Evolutionary conservation across 2,797 vertebrate species (phyloP), one percentile per base, ranked within the genome.

Genomic region (Mus minutoides): DNA sequence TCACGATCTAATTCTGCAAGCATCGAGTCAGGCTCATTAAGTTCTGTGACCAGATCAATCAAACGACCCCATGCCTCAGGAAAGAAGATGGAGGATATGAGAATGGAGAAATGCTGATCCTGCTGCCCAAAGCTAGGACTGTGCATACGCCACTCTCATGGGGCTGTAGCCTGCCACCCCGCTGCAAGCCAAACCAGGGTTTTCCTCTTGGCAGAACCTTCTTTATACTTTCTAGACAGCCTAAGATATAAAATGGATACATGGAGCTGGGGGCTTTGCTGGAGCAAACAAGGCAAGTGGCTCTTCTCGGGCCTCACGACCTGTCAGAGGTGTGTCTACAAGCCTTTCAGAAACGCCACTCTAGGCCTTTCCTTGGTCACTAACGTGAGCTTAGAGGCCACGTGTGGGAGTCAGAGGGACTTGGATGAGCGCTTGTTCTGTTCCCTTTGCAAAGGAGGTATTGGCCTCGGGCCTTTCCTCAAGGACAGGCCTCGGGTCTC

Each of bases 321-420:
- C 64, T 79, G n/a, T 17, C 80, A 91, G n/a, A 40, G 71, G 79
- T 24, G 58, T 10, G 7, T 82, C 64, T 46, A 31, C 10, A 88
- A 75, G 73, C 24, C 88, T 58, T 21, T 78, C 49, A 54, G 84
- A 94, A 92, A 79, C 9, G 40, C n/a, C n/a, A 12, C 1, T 17
- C 26, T 2, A 43, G 49, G 16, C n/a, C 60, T 71, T 37, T 22
- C 26, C 80, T 75, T 84, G 22, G 4, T 43, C 91, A 71, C 49
- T 67, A 4, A 64, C 60, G 64, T 37, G 34, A 93, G 62, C 31
- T 22, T 29, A 49, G 67, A 34, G 37, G 11, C 4, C 24, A 2
- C 1, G n/a, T 26, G 26, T 19, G 0, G 13, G 8, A 1, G 6
- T 0, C 21, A 8, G 12, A 76, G 49, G 26, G 22, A 6, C 24